Base-by-base conservation (phyloP, 2,797 vertebrate genomes). In the Chromis chromis region DNA sequence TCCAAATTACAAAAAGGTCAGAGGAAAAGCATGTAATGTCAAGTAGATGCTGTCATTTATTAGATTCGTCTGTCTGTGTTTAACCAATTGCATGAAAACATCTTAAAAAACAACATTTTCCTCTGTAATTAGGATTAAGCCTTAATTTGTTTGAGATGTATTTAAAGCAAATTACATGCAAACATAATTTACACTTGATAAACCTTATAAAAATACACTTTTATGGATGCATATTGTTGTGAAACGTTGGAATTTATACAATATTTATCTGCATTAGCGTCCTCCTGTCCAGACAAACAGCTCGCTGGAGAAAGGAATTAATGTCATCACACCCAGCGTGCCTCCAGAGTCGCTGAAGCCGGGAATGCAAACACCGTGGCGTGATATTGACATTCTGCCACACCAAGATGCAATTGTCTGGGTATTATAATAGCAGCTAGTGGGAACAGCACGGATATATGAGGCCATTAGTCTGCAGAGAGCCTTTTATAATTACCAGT, bases 271-370 rank as follows among this genome's bases (percentile, higher is more conserved):
- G 48, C 1, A 72, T 71, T 58, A 17, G 44, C 36, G 2, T 6
- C 14, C 31, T 58, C 42, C 28, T 27, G 25, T 52, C 4, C 54
- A 57, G 56, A 64, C 50, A 54, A 28, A 70, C 27, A 39, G 48
- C 42, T 17, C 31, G n/a, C n/a, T 27, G 17, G 52, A 42, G 69
- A 65, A 57, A 17, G 31, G 33, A 73, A 65, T 44, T 53, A 79
- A 89, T 73, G 83, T 78, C 73, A 86, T 42, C 70, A 71, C 68
- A 65, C 68, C 13, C 69, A 63, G 68, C 1, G 1, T 49, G 78
- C 25, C 31, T 74, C 50, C 68, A 57, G 25, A 66, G 58, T 70
- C 36, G 69, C 27, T 66, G n/a, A 74, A 60, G 61, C 22, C 13
- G 70, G 59, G 74, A 75, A 70, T 61, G 49, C 54, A 74, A 69